Evolutionary conservation across 1,140 invertebrate genomes (phyloP).

Genomic region (roundworm (Caenorhabditis elegans)): DNA sequence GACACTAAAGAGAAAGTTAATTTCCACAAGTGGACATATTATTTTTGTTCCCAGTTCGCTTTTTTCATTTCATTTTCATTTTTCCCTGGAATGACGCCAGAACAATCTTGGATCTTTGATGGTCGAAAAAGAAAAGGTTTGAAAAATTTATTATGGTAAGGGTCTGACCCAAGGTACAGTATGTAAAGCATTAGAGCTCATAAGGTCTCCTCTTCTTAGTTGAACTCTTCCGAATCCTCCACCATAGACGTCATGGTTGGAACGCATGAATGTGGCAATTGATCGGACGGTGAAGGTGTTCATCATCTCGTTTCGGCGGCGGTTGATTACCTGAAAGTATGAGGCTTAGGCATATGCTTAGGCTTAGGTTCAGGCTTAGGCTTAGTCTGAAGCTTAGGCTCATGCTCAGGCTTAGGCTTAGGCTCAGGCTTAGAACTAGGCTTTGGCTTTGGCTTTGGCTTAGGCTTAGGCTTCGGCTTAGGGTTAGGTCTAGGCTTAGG

Average conservation of each 20-base stretch:
- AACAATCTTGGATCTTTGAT: background rate
- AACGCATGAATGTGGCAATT: background rate
- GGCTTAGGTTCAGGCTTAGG: background rate
- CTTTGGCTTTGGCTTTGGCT: too few species aligned
- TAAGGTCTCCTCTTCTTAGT: background rate
- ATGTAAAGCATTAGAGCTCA: background rate
- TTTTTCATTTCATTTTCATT: too few species aligned
- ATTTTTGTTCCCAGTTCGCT: too few species aligned
- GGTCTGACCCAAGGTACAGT: background rate
- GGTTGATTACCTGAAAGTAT: background rate
- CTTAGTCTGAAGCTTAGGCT: background rate
- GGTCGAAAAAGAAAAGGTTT: too few species aligned
- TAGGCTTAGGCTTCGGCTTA: too few species aligned
- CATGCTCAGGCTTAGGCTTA: background rate
- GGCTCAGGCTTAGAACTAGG: background rate
- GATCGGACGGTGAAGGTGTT: constrained; percentile 25
- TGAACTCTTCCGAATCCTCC: constrained; percentile 10
- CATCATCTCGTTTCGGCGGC: constrained; percentile 9
- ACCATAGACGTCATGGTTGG: constrained; percentile 10
- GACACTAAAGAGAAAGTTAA: too few species aligned
- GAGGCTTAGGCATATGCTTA: background rate
- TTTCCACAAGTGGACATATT: too few species aligned
- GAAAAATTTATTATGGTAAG: too few species aligned
- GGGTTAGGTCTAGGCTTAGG: too few species aligned
- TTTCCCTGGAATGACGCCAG: background rate